Evolutionary conservation across 2,113 vertebrate species (phyloP), one percentile per base, ranked within the genome.

Genomic region (Triplophysa rosa): DNA sequence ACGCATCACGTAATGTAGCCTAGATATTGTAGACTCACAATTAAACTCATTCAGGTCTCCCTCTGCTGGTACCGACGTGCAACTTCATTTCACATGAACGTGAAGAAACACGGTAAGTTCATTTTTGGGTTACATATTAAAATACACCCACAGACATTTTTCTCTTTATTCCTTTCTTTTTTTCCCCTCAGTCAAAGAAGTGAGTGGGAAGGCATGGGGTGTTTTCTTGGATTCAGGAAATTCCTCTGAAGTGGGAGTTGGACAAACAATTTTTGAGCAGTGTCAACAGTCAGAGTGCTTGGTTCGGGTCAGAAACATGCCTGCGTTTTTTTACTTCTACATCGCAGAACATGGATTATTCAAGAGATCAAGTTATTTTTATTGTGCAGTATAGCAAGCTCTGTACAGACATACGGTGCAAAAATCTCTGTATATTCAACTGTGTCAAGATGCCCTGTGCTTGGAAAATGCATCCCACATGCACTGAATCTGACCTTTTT

Each of bases 171-270:
- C 49, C n/a, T 9, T 5, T 16, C 7, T 23, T 45, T 3, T 7
- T 3, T 12, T 67, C 26, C 26, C 1, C 5, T 37, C 33, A 6
- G n/a, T 47, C 40, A 67, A 11, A 21, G 14, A 3, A 54, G 10
- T 58, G 37, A 74, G n/a, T 8, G 9, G 19, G 24, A 69, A 26
- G 26, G 19, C 37, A 9, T 37, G 8, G 9, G 19, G n/a, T 59
- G 4, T 59, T 24, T 65, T 6, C 10, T 26, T 4, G 40, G 45
- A 62, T 58, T 69, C 33, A 66, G 63, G 45, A 75, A 79, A 75
- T 75, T 67, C 56, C 56, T 82, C 37, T 45, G 14, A 70, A n/a
- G 67, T 75, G 21, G 52, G 26, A 69, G 33, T 45, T 11, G 37
- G 64, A 61, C 64, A 75, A 61, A 23, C 21, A 45, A 5, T 74